Evolutionary conservation across 2,113 vertebrate species (phyloP).

Genomic region (Chamaea fasciata): DNA sequence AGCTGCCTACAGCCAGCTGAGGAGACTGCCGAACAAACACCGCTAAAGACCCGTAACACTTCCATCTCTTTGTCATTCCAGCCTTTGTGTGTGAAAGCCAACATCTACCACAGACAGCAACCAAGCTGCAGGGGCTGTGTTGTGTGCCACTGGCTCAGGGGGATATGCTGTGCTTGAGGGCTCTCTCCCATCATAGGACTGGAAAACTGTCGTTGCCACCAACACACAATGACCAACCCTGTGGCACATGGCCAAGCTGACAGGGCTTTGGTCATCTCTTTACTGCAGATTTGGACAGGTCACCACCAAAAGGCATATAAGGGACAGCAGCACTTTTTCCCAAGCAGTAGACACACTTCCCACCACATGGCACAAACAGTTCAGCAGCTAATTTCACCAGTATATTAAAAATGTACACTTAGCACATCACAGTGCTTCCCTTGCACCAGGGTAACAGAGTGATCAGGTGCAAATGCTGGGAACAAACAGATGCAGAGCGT

Average conservation of each 20-base stretch:
- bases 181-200: not conserved
- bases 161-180: not conserved
- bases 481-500: not conserved
- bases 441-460: not conserved
- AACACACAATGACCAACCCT: fast-evolving
- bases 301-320: not conserved
- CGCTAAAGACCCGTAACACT: not conserved
- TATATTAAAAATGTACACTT: not conserved
- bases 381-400: not conserved
- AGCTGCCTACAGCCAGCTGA: constrained; percentile 26
- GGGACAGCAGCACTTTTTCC: not conserved
- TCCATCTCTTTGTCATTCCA: not conserved
- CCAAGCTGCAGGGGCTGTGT: not conserved
- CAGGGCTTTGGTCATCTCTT: not conserved
- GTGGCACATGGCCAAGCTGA: fast-evolving
- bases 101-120: not conserved
- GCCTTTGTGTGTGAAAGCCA: not conserved
- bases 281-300: not conserved
- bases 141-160: not conserved
- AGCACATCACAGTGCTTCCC: not conserved
- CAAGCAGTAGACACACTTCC: not conserved
- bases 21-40: not conserved
- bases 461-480: not conserved
- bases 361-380: not conserved
- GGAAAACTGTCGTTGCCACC: not conserved